Evolutionary conservation across 2,113 vertebrate species (phyloP), one percentile per base, ranked within the genome.

Genomic region (Labeo rohita): DNA sequence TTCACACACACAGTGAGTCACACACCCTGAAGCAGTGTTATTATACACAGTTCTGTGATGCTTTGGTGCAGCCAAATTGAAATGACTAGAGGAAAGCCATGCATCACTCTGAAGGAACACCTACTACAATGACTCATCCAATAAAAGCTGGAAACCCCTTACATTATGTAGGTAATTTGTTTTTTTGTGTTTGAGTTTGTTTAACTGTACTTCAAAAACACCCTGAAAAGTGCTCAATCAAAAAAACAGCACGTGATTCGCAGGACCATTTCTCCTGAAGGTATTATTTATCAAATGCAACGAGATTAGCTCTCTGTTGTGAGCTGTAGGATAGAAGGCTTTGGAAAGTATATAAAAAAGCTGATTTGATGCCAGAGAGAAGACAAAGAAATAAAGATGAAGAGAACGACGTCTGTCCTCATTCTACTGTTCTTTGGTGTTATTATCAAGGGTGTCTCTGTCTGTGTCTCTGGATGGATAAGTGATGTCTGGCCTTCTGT

Each of bases 31-130:
- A 82, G 43, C 61, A 65, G n/a, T 16, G 6, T 70, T 70, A 82
- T 54, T n/a, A 80, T 47, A 36, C 80, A 34, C n/a, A 39, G 16
- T 5, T n/a, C 8, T 52, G 23, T 72, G 49, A 83, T 52, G 49
- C 45, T 66, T 49, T 50, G 15, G 34, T 72, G 28, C 13, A n/a
- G 65, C 15, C 47, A 84, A 73, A 11, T 70, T 83, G 15, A 83
- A 83, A 54, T 39, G 80, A 83, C 23, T 13, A 70, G 15, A 54
- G 66, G 34, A 73, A 73, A 73, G 68, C 68, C 81, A 84, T 34
- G 28, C 63, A 68, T 36, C 81, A 84, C 18, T 45, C 18, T 43
- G 15, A 73, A n/a, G 34, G 18, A 54, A 39, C 50, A 39, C 2
- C 16, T 3, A 43, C 34, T 18, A 73, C n/a, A 52, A 6, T 82